Base-by-base conservation (phyloP, 2,797 vertebrate genomes). In the Nothura maculosa region DNA sequence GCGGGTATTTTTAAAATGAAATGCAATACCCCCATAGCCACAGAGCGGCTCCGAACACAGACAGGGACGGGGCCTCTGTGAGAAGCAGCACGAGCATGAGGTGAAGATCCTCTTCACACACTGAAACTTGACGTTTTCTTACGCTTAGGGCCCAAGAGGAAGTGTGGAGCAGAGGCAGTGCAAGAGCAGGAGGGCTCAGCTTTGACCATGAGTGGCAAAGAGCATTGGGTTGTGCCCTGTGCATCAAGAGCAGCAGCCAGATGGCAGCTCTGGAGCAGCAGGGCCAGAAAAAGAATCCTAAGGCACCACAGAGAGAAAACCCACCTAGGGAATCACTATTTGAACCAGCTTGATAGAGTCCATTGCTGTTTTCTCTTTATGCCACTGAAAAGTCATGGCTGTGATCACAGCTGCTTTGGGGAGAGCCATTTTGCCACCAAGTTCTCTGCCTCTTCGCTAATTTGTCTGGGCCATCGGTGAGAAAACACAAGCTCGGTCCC, bases 11-110 rank as follows among this genome's bases (percentile, higher is more conserved):
- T 78, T 54, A 43, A 52, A 69, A 36, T 36, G 6, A n/a, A 60
- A 34, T 55, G 36, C 0, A 1, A 5, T 4, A 3, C 3, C 3
- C 4, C 9, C 27, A 2, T 6, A 17, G 28, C 2, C n/a, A 12
- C 2, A 1, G 2, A 6, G 32, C 32, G 63, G 18, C 4, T 1
- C 34, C 28, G 24, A 32, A 47, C 13, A 7, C 14, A n/a, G n/a
- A 22, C 3, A 8, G 15, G 14, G 18, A 6, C 2, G 0, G 4
- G 9, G 4, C 32, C 24, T 36, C 78, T 0, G 1, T 10, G 4
- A 9, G 15, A 17, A 40, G 57, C 7, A 45, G 19, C 2, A 0
- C 0, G 10, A 36, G 16, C 6, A 36, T 21, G 16, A 64, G 32
- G 4, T 2, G 12, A 48, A 34, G 24, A 11, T 30, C 18, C 17